A percentile compares a stretch with the other conserved stretches of the same genome.
Conservation (phyloP, 2,797 vertebrate species). For the Brotula barbata region DNA sequence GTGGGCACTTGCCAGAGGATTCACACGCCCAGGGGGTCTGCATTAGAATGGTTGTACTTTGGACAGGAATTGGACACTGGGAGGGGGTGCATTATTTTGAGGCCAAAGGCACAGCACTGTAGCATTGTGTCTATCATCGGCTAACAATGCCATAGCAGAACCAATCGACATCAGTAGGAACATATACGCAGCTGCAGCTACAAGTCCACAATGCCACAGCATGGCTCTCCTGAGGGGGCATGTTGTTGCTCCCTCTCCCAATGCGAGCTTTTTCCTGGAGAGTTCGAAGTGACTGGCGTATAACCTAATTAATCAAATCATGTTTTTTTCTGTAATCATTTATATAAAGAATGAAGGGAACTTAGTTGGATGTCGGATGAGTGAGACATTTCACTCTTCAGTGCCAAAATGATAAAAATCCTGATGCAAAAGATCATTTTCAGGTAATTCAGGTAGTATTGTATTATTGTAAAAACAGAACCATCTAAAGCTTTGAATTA, state of each 20-base stretch:
- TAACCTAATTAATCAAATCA: neutral
- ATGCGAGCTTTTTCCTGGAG: conserved; percentile 13
- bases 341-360: no score
- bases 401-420: no score
- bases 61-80: conserved; percentile 53
- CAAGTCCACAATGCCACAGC: conserved; percentile 73
- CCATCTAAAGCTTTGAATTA: no score
- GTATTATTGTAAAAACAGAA: no score
- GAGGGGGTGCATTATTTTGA: conserved; percentile 54
- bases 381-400: no score
- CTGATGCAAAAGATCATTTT: no score
- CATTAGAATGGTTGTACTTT: conserved; percentile 60
- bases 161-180: conserved; percentile 59
- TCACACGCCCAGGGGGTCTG: conserved; percentile 68
- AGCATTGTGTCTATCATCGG: conserved; percentile 65
- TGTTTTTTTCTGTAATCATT: no score
- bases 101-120: conserved; percentile 56
- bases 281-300: neutral
- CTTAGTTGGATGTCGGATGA: no score
- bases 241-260: conserved; percentile 43
- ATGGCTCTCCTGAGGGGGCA: conserved; percentile 53
- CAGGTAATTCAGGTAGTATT: no score
- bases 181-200: conserved; percentile 66
- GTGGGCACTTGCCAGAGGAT: conserved; percentile 62
- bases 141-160: conserved; percentile 78